These are phyloP conservation scores for Synanthedon andrenaeformis DNA, from an alignment of 2,888 invertebrate genomes.

Conservation along the genomic window DNA sequence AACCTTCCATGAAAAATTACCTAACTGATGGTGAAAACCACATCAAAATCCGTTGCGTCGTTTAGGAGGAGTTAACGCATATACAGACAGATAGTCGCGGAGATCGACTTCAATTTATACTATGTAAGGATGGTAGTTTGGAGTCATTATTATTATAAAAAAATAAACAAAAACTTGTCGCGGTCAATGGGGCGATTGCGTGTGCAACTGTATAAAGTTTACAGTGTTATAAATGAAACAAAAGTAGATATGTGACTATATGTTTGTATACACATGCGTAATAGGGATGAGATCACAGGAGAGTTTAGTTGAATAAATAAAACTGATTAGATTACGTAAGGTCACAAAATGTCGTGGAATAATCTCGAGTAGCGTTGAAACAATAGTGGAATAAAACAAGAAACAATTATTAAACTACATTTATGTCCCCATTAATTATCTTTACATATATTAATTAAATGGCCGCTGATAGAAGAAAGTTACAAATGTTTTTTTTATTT, in stretches of 20 bases:
- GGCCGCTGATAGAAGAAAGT: background rate
- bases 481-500: too few relatives aligned
- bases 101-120: too few relatives aligned
- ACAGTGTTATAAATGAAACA: constrained; percentile 17
- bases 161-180: too few relatives aligned
- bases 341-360: constrained; percentile 32
- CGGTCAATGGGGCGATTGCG: constrained; percentile 8
- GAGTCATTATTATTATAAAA: too few relatives aligned
- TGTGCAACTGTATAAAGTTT: constrained; percentile 17
- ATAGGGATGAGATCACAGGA: constrained; percentile 53
- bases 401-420: constrained; percentile 32
- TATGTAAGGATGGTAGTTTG: too few relatives aligned
- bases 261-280: constrained; percentile 20
- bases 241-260: constrained; percentile 6
- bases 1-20: too few relatives aligned
- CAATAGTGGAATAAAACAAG: constrained; percentile 59
- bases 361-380: constrained; percentile 36
- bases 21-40: too few relatives aligned
- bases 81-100: too few relatives aligned
- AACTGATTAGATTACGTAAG: constrained; percentile 40
- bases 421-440: constrained; percentile 29
- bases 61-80: too few relatives aligned
- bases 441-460: background rate
- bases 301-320: constrained; percentile 49
- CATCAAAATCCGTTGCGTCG: too few relatives aligned